Evolutionary conservation across 2,888 invertebrate species (phyloP).

Genomic region (Plebejus melissa): DNA sequence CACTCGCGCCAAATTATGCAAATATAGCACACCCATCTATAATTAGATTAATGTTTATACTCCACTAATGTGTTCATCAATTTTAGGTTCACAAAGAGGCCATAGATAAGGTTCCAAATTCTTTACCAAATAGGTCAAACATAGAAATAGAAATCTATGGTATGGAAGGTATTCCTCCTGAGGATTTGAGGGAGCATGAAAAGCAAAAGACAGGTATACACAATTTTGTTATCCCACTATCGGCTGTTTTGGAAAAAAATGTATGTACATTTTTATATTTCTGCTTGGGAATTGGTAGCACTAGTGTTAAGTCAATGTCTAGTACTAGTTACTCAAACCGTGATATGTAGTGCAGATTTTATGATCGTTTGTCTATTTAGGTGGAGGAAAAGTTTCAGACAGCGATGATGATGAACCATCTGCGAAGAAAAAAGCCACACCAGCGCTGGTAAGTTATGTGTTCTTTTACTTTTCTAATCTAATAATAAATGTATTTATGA

Average conservation of each 20-base stretch:
- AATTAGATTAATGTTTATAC: constrained; percentile 32
- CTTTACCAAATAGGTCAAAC: constrained; percentile 97
- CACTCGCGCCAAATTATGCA: constrained; percentile 52
- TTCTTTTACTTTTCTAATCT: constrained; percentile 30
- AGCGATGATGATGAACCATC: constrained; percentile 92
- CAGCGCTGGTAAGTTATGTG: constrained; percentile 69
- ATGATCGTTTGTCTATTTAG: constrained; percentile 50
- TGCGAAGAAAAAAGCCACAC: constrained; percentile 84
- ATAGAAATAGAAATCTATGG: constrained; percentile 99
- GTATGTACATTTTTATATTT: constrained; percentile 63
- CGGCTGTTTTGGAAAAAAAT: constrained; percentile 51
- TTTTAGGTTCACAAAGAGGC: constrained; percentile 98
- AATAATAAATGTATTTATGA: neutral
- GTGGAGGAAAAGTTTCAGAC: constrained; percentile 85
- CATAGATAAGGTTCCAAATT: constrained; percentile 99
- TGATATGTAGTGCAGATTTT: constrained; percentile 40
- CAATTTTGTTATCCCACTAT: constrained; percentile 16
- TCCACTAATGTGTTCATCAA: constrained; percentile 29
- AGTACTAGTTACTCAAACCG: constrained; percentile 30
- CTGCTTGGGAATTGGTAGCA: constrained; percentile 63
- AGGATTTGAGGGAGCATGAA: constrained; percentile 96
- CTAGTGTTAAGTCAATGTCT: constrained; percentile 46
- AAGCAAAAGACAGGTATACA: constrained; percentile 85
- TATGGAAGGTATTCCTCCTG: constrained; percentile 99
- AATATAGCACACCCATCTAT: constrained; percentile 52